phyloP scores from a whole-genome alignment of 2,888 invertebrate species.

The Mellilla xanthometata region DNA sequence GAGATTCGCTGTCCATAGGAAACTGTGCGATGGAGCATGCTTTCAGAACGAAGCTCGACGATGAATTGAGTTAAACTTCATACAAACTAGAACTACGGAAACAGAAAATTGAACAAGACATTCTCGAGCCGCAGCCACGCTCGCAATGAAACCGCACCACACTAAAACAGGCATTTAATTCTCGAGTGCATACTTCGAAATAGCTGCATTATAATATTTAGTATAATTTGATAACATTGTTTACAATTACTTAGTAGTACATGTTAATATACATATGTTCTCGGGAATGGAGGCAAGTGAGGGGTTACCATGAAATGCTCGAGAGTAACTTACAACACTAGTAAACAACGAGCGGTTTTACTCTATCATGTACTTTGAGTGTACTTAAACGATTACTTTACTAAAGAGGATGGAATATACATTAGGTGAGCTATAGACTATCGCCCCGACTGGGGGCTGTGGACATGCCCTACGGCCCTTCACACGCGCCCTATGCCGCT shows the following conservation, averaged over 20 bases:
- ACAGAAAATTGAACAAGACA: background rate
- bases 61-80: background rate
- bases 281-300: slow-evolving; percentile 69
- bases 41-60: slow-evolving; percentile 2
- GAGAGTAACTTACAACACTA: slow-evolving; percentile 68
- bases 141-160: slow-evolving; percentile 45
- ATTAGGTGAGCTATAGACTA: slow-evolving; percentile 74
- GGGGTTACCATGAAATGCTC: slow-evolving; percentile 58
- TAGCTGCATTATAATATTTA: slow-evolving; percentile 35
- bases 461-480: slow-evolving; percentile 55
- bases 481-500: slow-evolving; percentile 61
- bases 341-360: slow-evolving; percentile 66
- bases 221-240: slow-evolving; percentile 37
- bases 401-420: slow-evolving; percentile 81
- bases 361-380: slow-evolving; percentile 72
- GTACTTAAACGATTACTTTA: slow-evolving; percentile 72
- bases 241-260: slow-evolving; percentile 55
- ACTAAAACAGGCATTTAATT: slow-evolving; percentile 56
- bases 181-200: slow-evolving; percentile 64
- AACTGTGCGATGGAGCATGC: background rate
- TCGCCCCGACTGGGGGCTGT: slow-evolving; percentile 48
- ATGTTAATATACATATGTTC: slow-evolving; percentile 72
- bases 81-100: background rate
- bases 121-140: slow-evolving; percentile 18
- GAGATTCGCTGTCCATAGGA: slow-evolving; percentile 23